A percentile compares a stretch with the other conserved stretches of the same genome.
Evolutionary conservation across 2,113 vertebrate genomes (phyloP).

Genomic region (Paratilapia polleni): DNA sequence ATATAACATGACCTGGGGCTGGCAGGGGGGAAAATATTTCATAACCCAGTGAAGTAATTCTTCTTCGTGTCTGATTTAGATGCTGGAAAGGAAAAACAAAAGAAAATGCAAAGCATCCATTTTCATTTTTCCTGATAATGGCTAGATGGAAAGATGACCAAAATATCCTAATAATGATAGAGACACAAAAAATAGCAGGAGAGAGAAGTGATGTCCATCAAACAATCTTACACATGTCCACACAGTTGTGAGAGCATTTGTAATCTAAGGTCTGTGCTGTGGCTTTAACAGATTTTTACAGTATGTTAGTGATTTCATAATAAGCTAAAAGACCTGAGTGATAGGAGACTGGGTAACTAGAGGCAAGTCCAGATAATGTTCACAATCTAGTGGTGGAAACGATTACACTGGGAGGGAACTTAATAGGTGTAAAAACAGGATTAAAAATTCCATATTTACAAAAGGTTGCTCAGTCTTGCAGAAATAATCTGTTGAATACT

Average conservation of each 20-base stretch:
- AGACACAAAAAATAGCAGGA: rapidly evolving
- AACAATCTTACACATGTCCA: background rate
- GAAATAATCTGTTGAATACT: too few species aligned
- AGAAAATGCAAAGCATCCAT: background rate
- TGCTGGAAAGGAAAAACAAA: background rate
- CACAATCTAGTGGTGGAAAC: too few species aligned
- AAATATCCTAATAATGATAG: background rate
- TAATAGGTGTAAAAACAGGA: too few species aligned
- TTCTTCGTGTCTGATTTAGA: background rate
- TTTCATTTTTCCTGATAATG: background rate
- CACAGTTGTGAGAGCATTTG: background rate
- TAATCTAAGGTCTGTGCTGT: background rate
- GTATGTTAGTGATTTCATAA: background rate
- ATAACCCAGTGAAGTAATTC: background rate
- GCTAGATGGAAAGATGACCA: background rate
- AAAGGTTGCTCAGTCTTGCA: too few species aligned
- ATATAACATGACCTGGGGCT: background rate
- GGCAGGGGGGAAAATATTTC: background rate
- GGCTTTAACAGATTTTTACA: background rate
- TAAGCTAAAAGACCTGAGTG: too few species aligned
- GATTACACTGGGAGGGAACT: too few species aligned
- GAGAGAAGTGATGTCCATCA: background rate
- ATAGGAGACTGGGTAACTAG: too few species aligned
- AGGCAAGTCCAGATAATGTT: too few species aligned
- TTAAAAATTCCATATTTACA: too few species aligned